Base-by-base conservation (phyloP, 2,113 vertebrate species). In the Pangasianodon gigas region DNA sequence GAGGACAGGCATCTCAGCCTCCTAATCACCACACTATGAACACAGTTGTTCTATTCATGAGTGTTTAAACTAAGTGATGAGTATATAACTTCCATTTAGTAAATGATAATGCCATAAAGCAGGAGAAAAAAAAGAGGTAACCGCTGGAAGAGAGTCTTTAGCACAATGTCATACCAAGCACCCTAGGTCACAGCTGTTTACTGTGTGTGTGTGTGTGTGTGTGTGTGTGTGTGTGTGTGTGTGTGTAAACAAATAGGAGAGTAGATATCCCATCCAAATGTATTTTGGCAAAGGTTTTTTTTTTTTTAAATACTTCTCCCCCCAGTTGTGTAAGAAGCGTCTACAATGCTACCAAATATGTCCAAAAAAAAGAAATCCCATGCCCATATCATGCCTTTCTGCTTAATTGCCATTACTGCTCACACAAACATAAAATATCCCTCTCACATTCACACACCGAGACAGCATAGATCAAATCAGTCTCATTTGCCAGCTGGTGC, bases 131-230 rank as follows among this genome's bases (percentile, higher is more conserved):
- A 60, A 56, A 54, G 44, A 86, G 87, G 81, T 89, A 82, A 77
- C 81, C 80, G 80, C 86, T 87, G 60, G 87, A 85, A 79, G 85
- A 85, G 32, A 75, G 80, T 60, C 77, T 85, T 79, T 32, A 87
- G 29, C 60, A 79, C 37, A 6, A 58, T 41, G 56, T 58, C 37
- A 44, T 60, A 60, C 10, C 51, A 85, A 71, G 29, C 54, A 87
- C 48, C 69, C 86, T 32, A 67, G 83, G 75, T 90, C 65, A 89
- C 65, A 56, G 44, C 60, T 67, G n/a, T 37, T 37, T 37, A 1
- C 37, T 37, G 37, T 37, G 37, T 37, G 37, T 37, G 37, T 37
- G 37, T 1, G 37, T 37, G 37, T 37, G 37, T 37, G 37, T 37
- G 37, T 37, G 37, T 37, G 37, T 37, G 37, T 37, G 37, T 37